Base-by-base conservation (phyloP, 2,113 vertebrate species). In the Maylandia zebra region DNA sequence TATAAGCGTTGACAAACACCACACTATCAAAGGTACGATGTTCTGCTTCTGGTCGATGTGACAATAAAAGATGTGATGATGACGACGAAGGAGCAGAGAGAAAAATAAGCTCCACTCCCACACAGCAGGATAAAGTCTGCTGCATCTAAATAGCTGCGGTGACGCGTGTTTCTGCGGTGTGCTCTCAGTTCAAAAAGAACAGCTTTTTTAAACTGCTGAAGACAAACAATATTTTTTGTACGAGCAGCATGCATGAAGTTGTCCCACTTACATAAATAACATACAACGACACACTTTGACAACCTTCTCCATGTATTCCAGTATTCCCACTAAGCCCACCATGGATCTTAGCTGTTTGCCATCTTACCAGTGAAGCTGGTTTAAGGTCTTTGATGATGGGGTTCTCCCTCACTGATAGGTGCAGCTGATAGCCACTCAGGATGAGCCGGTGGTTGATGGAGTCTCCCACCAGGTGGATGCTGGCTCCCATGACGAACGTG, bases 381-480 rank as follows among this genome's bases (percentile, higher is more conserved):
- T 97, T 96, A 69, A 99, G 97, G 92, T 98, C 96, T 92, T 96
- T 97, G 92, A 99, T 99, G 95, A 99, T 98, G 84, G 99, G 98
- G 87, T 99, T 99, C 87, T 99, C 98, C 4, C 98, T 94, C 41
- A 99, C 99, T 0, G 98, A 98, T 81, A 99, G 96, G 90, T 99
- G 98, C 87, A 99, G 97, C 96, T 99, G 98, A 95, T 99, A 99
- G 4, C 98, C 98, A 0, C 98, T 99, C 95, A 99, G 97, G 82
- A 99, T 97, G 83, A 99, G 96, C 14, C 99, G 96, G 89, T 99
- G 99, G 95, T 99, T 99, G 36, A 99, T 97, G 0, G 98, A 99
- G 95, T 99, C 99, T 0, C 98, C 98, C 10, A 99, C 98, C 89
- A 99, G 92, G 96, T 99, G 99, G 95, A 99, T 99, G 96, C 99